These are phyloP conservation scores for Steinernema hermaphroditum DNA, from an alignment of 2,888 invertebrate species.

Conservation along the genomic window DNA sequence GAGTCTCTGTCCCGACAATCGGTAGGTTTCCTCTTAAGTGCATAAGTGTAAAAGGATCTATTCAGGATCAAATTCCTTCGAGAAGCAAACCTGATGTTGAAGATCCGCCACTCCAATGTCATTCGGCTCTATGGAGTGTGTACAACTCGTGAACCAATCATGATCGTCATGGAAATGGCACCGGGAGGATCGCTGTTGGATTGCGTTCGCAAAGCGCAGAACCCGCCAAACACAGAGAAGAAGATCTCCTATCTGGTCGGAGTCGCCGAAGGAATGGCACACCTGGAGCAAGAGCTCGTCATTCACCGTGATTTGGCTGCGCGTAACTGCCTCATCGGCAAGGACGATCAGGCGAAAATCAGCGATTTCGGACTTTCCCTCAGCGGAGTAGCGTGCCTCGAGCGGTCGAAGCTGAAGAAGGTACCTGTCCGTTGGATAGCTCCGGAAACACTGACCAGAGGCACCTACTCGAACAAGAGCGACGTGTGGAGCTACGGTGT, in stretches of 20 bases:
- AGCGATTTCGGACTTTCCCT: constrained; percentile 28
- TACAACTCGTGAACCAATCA: constrained; percentile 52
- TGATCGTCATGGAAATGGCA: constrained; percentile 57
- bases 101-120: constrained; percentile 50
- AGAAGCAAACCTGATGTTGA: constrained; percentile 56
- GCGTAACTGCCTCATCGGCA: constrained; percentile 24
- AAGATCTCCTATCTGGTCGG: constrained; percentile 43
- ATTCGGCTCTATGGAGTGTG: constrained; percentile 52
- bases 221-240: constrained; percentile 30
- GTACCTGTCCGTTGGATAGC: constrained; percentile 27
- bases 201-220: constrained; percentile 20
- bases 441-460: constrained; percentile 17
- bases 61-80: constrained; percentile 51
- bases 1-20: constrained; percentile 47
- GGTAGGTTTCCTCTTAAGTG: constrained; percentile 34
- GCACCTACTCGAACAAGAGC: constrained; percentile 29
- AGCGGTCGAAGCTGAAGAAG: background rate
- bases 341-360: constrained; percentile 10
- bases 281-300: constrained; percentile 48
- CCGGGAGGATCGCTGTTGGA: constrained; percentile 43
- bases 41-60: too few species aligned
- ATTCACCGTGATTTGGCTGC: constrained; percentile 33
- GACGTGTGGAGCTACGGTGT: constrained; percentile 24
- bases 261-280: constrained; percentile 49
- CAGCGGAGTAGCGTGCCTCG: background rate